Base-by-base conservation (phyloP, 2,113 vertebrate genomes). In the Atractosteus spatula region DNA sequence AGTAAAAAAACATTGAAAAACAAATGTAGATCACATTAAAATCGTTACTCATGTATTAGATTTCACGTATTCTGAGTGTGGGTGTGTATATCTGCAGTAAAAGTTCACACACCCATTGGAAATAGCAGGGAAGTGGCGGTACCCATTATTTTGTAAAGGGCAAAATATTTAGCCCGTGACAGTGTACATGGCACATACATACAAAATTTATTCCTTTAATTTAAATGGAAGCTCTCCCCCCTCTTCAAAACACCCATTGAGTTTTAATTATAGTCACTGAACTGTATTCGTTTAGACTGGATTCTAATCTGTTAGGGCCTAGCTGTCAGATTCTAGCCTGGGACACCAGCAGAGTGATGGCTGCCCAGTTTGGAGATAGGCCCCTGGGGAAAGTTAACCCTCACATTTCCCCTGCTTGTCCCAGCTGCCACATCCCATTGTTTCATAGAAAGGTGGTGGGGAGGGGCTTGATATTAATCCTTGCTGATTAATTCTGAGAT, bases 141-240 rank as follows among this genome's bases (percentile, higher is more conserved):
- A 29, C 68, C 69, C 71, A 79, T 80, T 82, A 84, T 74, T 70
- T 71, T 81, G 77, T 80, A 67, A 79, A 85, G 76, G 84, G 76
- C 47, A 64, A 84, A 75, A 67, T 44, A 78, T 83, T 80, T 76
- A 81, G 79, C 72, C 74, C 56, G 71, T 79, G 85, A 83, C 82
- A 76, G 75, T 75, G 75, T 2, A 74, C 80, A 82, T 84, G 76
- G 79, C 72, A 74, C 79, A 79, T 69, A 82, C 87, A 87, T 87
- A 86, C 83, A 87, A 84, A 90, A 87, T 91, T 86, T 89, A 88
- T 89, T 89, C 83, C 82, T 88, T 91, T 89, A 88, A 88, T 90
- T 87, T 85, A 86, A 85, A 87, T 81, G 79, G 29, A 29, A 29
- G 29, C 29, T 29, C 76, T 75, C 83, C 86, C 83, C 76, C 85